Conservation (phyloP, 2,113 vertebrate genomes). For the Pontoporia blainvillei region DNA sequence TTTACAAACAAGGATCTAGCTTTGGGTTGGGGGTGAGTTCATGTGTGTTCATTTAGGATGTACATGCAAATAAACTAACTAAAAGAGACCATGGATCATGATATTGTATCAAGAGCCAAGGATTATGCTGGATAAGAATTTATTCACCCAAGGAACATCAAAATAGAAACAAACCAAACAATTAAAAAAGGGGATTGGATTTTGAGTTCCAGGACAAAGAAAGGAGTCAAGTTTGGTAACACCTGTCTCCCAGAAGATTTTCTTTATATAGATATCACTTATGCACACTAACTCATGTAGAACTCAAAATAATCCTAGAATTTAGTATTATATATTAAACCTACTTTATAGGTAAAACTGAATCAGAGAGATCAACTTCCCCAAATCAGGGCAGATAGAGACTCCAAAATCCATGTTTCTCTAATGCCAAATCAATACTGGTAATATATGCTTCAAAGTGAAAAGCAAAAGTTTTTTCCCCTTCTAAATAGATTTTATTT, state of each 20-base stretch:
- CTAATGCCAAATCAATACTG: background rate
- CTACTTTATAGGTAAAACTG: background rate
- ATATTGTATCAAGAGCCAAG: background rate
- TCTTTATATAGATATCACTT: background rate
- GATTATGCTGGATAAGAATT: background rate
- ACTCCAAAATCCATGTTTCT: background rate
- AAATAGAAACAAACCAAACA: background rate
- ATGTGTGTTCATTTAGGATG: background rate
- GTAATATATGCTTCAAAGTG: background rate
- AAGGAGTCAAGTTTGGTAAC: background rate
- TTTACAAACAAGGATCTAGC: no score
- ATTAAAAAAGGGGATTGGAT: background rate
- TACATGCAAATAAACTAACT: background rate
- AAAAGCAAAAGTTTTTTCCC: background rate
- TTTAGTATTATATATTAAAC: background rate
- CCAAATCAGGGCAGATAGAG: background rate
- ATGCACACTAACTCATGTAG: background rate
- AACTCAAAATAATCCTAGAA: background rate
- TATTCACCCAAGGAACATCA: background rate
- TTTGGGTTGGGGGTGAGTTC: background rate
- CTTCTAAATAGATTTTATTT: no score
- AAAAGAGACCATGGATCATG: background rate
- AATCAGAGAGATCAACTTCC: background rate
- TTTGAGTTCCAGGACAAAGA: background rate
- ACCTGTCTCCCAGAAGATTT: background rate